A percentile compares a stretch with the other conserved stretches of the same genome.
Conservation (phyloP, 2,113 vertebrate genomes). For the Chloroceryle aenea region DNA sequence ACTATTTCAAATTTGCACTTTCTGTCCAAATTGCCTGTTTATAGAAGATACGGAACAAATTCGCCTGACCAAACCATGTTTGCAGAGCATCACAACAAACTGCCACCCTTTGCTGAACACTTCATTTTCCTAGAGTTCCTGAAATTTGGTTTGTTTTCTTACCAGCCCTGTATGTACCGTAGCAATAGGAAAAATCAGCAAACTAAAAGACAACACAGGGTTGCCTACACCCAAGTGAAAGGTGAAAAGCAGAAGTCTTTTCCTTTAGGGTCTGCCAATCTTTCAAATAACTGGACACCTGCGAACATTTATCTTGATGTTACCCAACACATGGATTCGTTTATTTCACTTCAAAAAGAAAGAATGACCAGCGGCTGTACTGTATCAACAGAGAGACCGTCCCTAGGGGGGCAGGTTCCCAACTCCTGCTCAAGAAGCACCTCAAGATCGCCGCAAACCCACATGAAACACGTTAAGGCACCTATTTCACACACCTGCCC, state of each 20-base stretch:
- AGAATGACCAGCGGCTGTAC: accelerated
- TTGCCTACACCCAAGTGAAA: background rate
- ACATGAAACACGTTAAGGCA: accelerated
- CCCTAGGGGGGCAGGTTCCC: background rate
- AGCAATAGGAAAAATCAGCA: background rate
- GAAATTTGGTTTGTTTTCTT: background rate
- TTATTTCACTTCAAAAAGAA: background rate
- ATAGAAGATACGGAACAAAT: background rate
- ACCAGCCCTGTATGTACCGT: background rate
- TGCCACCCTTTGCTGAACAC: background rate
- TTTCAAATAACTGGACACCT: background rate
- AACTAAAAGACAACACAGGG: background rate
- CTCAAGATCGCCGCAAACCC: accelerated
- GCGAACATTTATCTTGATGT: accelerated
- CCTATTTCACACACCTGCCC: background rate
- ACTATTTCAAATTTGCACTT: background rate
- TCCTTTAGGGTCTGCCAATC: background rate
- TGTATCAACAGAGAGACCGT: accelerated
- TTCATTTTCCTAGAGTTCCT: background rate
- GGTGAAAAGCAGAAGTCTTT: background rate
- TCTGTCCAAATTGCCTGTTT: background rate
- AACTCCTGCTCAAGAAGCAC: background rate
- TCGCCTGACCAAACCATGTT: background rate
- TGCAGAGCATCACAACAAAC: background rate
- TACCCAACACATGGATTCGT: accelerated